Conservation (phyloP, 2,888 invertebrate species). For the Auanema freiburgensis region DNA sequence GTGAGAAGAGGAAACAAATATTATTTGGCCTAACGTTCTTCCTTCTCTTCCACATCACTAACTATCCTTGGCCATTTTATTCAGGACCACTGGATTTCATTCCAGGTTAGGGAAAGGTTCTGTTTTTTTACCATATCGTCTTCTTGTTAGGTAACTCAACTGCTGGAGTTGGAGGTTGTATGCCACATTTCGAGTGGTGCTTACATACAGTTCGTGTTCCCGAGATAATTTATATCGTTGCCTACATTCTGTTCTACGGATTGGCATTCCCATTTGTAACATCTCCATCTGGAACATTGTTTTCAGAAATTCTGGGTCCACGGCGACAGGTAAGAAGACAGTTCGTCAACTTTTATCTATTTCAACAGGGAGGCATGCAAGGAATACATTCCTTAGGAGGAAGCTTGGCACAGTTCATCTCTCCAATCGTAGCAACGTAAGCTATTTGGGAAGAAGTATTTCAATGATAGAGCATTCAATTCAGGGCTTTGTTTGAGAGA, state of each 20-base stretch:
- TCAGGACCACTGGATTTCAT: slow-evolving; percentile 36
- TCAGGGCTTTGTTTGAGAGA: slow-evolving; percentile 40
- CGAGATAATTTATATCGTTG: slow-evolving; percentile 31
- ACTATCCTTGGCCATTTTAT: slow-evolving; percentile 44
- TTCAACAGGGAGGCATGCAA: slow-evolving; percentile 42
- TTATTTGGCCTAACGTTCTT: slow-evolving; percentile 34
- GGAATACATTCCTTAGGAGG: slow-evolving; percentile 43
- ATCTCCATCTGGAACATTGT: slow-evolving; percentile 34
- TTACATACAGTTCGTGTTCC: slow-evolving; percentile 34
- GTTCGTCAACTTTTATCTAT: background rate
- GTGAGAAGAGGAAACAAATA: slow-evolving; percentile 36
- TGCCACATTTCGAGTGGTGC: slow-evolving; percentile 34
- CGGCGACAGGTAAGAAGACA: slow-evolving; percentile 24
- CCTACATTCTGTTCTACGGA: slow-evolving; percentile 37
- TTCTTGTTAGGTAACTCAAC: slow-evolving; percentile 25
- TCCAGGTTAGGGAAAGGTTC: slow-evolving; percentile 12
- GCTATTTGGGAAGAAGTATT: slow-evolving; percentile 5
- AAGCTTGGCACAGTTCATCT: slow-evolving; percentile 38
- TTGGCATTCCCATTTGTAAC: slow-evolving; percentile 42
- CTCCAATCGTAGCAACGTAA: slow-evolving; percentile 42
- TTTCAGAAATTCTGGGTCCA: slow-evolving; percentile 38
- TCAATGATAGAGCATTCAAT: no score
- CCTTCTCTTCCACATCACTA: slow-evolving; percentile 36
- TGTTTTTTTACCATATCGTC: background rate
- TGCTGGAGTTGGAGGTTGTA: slow-evolving; percentile 33